Evolutionary conservation across 2,888 invertebrate genomes (phyloP).

Genomic region (Nemurella pictetii): DNA sequence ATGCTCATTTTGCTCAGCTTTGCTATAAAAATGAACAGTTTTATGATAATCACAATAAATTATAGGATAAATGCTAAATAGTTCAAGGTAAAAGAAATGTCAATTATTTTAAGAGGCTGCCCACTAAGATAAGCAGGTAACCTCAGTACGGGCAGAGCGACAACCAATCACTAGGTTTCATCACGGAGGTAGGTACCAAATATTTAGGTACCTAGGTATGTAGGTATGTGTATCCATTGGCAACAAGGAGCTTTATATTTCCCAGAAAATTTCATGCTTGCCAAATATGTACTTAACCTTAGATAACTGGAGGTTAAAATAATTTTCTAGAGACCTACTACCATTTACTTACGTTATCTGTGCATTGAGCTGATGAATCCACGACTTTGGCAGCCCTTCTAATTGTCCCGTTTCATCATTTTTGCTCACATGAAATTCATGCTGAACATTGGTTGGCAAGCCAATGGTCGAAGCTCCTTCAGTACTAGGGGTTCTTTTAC

Average conservation of each 20-base stretch:
- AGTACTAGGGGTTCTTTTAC: neutral
- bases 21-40: slow-evolving; percentile 49
- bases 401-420: slow-evolving; percentile 80
- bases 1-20: slow-evolving; percentile 85
- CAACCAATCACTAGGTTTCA: no score
- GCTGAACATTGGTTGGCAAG: slow-evolving; percentile 81
- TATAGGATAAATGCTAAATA: no score
- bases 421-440: slow-evolving; percentile 84
- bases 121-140: no score
- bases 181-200: no score
- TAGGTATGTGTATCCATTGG: no score
- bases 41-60: no score
- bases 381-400: slow-evolving; percentile 82
- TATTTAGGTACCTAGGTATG: no score
- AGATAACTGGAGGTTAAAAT: neutral
- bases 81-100: no score
- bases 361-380: slow-evolving; percentile 76
- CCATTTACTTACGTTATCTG: slow-evolving; percentile 69
- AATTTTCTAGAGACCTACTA: neutral
- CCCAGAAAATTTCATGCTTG: no score
- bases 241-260: no score
- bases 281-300: slow-evolving; percentile 12
- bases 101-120: no score
- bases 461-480: slow-evolving; percentile 70
- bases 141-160: no score